Base-by-base conservation (phyloP, 2,888 invertebrate species). In the Drymonia ruficornis region DNA sequence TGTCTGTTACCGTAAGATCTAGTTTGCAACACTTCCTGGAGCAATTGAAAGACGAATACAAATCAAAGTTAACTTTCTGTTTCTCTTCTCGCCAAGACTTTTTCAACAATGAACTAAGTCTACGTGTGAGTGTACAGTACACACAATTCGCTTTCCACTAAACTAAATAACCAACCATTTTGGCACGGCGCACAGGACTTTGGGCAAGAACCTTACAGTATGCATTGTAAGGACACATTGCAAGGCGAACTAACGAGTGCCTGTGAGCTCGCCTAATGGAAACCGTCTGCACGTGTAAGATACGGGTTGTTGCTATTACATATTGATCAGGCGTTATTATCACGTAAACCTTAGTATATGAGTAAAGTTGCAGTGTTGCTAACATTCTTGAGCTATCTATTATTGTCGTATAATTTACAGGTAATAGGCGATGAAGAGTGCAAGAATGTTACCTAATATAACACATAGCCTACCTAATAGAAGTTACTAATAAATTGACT, bases 241-340 rank as follows among this genome's bases (percentile, higher is more conserved):
- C 68, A 72, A 72, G 72, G 67, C 70, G 65, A 75, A 75, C 71
- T 71, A 71, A 71, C 70, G 70, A 72, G 59, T 57, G 67, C 56
- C 61, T 56, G 57, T 56, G 57, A 61, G 65, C 61, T 53, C 61
- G 72, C 78, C 77, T 83, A 78, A 79, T 80, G 78, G 78, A 76
- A 80, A 77, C 72, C 64, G 70, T 72, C 68, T 70, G 61, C 61
- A 62, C 63, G 60, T 64, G 51, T 58, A 63, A 59, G 60, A 63
- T 59, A 63, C 61, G 65, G 60, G 65, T 69, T 66, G 70, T 77
- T 80, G 81, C 83, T 72, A 64, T 67, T 63, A 67, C 57, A 50
- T 67, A 69, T 60, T 65, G 59, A 64, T 56, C 67, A 81, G 78
- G 81, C 75, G 72, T 50, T 64, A 6, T 1, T 42, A 0, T 15